Evolutionary conservation across 1,140 invertebrate species (phyloP), one percentile per base, ranked within the genome.

Genomic region (Drosophila elegans): DNA sequence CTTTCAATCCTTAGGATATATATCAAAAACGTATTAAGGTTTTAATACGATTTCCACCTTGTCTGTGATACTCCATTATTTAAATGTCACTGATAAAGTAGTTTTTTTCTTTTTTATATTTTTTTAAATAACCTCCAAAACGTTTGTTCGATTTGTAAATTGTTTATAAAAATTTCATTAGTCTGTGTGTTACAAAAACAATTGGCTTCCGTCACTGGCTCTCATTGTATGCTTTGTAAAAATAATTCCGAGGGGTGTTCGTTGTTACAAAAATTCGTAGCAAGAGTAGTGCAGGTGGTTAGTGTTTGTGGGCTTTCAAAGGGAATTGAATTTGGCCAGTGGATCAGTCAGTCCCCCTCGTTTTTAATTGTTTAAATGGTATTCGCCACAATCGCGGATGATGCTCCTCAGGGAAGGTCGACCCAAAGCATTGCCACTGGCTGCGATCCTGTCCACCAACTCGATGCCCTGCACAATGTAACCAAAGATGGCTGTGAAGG

Each of bases 401-500:
- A 95, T 91, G 83, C 96, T 95, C 80, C 94, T 95, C 92, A 95
- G 95, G 36, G 95, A 95, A 25, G 96, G 96, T 91, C 96, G 96
- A 41, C 96, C 96, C 42, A 95, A 94, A 55, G 95, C 94, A 92
- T 97, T 96, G 55, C 96, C 96, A 69, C 94, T 95, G 60, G 95
- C 95, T 48, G 96, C 96, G 74, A 97, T 96, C 82, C 95, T 96
- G 83, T 97, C 96, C 27, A 97, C 95, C 38, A 97, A 92, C 80
- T 97, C 96, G 34, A 97, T 93, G 1, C 96, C 96, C 80, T 97
- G 96, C 48, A 97, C 94, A 4, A 97, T 96, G 90, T 95, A 95
- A 4, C 95, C 96, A 85, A 97, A 97, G 60, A 97, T 97, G 10
- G 95, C 96, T 1, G 96, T 97, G 92, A 97, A 97, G 12, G 95